Base-by-base conservation (phyloP, 2,113 vertebrate species). In the Larimichthys polyactis region DNA sequence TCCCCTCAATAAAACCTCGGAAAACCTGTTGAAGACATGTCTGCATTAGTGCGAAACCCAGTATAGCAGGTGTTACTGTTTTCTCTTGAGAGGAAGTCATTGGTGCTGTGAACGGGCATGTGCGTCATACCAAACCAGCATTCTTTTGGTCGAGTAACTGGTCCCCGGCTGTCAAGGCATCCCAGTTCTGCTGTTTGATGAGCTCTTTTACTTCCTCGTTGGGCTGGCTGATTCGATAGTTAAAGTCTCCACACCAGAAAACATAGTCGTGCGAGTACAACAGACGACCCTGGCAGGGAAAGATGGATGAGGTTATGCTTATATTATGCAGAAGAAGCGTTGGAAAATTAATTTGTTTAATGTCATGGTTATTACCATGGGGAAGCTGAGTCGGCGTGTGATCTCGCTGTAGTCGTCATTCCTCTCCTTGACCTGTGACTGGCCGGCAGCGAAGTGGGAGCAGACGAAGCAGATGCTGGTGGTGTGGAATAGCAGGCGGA, bases 231-330 rank as follows among this genome's bases (percentile, higher is more conserved):
- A 99, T 99, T 16, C 98, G 96, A 90, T 99, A 99, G 92, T 99
- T 99, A 82, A 99, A 99, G 91, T 99, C 98, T n/a, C 98, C 98
- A 72, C 98, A 99, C 98, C 98, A 99, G 93, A 99, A 99, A 15
- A 99, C 96, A 52, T 99, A 99, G 91, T 99, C 98, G 69, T 99
- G 98, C 14, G 98, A 99, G 91, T 98, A 97, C 0, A 99, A 94
- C 94, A 99, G 94, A 79, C 98, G 96, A 76, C 98, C 98, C 98
- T 99, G 65, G 5, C 16, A 22, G 66, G 17, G 70, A 29, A 90
- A 62, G 83, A 89, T 3, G 15, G 11, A 40, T 49, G 10, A 2
- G 4, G 22, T 80, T 52, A 49, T 55, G 17, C 12, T 46, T 17
- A 29, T 0, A 6, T 70, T 14, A 32, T 8, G 14, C 55, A 63